Base-by-base conservation (phyloP, 1,140 invertebrate species). In the Phymorhynchus buccinoides region DNA sequence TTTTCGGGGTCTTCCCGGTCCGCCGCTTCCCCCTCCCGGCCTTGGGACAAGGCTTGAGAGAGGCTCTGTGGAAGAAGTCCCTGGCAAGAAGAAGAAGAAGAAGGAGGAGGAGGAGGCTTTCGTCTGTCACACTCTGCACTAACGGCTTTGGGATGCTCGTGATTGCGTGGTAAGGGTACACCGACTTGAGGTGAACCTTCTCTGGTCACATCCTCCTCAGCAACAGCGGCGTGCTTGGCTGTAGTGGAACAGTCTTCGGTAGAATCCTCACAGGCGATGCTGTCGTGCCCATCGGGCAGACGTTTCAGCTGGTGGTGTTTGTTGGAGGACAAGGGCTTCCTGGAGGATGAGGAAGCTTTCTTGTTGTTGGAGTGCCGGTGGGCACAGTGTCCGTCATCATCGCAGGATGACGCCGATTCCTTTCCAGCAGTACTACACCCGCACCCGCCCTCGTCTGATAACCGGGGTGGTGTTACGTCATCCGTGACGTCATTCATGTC, bases 21-120 rank as follows among this genome's bases (percentile, higher is more conserved):
- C 56, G n/a, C n/a, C n/a, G n/a, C n/a, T n/a, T 62, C 56, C 56
- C 6, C 56, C 18, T 62, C 35, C 32, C 42, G 73, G 37, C 3
- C 37, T 35, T 75, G 35, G 7, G 73, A 75, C 37, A 75, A 22
- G 73, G 73, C 73, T 27, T 75, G 73, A 16, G 73, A 75, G 14
- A 75, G 37, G 41, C 73, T 75, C 73, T 75, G 73, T 1, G 73
- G 9, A 62, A 62, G 56, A 62, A 62, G 56, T 22, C 56, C 56
- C n/a, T 22, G 56, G n/a, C n/a, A n/a, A n/a, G n/a, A n/a, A n/a
- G n/a, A n/a, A n/a, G n/a, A n/a, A n/a, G n/a, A n/a, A n/a, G n/a
- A n/a, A 62, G 56, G 56, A 62, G 22, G 56, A 48, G 44, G 44
- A 48, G 44, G 44, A 62, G 0, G 56, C 22, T 27, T 62, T 27